Conservation (phyloP, 2,888 invertebrate species). For the Disparrhopalites patrizii region DNA sequence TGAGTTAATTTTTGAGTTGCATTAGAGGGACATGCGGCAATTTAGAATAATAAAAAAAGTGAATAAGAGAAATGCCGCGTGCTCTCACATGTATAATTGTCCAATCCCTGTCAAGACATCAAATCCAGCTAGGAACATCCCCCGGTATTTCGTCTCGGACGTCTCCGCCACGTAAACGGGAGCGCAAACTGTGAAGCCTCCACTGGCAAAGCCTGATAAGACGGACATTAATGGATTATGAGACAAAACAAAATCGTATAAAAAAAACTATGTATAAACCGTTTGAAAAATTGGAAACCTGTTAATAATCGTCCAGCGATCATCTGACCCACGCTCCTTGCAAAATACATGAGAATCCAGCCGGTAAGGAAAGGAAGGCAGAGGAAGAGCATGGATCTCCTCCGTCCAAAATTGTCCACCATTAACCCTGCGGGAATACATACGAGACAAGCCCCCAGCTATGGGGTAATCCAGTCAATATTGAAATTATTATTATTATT, state of each 20-base stretch:
- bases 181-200: neutral
- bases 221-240: neutral
- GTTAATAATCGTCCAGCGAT: slow-evolving; percentile 15
- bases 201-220: neutral
- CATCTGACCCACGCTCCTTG: slow-evolving; percentile 1
- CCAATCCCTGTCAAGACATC: neutral
- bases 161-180: neutral
- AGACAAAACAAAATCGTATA: neutral
- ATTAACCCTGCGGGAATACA: neutral
- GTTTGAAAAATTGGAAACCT: neutral
- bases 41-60: no score
- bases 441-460: neutral
- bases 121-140: neutral
- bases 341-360: slow-evolving; percentile 11
- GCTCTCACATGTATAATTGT: neutral
- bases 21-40: no score
- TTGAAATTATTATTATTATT: no score
- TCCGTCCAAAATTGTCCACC: slow-evolving; percentile 7
- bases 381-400: slow-evolving; percentile 5
- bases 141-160: neutral
- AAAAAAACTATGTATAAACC: neutral
- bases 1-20: no score
- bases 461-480: neutral
- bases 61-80: no score
- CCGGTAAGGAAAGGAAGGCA: neutral